Conservation (phyloP, 2,797 vertebrate species). For the Anguilla obscura region DNA sequence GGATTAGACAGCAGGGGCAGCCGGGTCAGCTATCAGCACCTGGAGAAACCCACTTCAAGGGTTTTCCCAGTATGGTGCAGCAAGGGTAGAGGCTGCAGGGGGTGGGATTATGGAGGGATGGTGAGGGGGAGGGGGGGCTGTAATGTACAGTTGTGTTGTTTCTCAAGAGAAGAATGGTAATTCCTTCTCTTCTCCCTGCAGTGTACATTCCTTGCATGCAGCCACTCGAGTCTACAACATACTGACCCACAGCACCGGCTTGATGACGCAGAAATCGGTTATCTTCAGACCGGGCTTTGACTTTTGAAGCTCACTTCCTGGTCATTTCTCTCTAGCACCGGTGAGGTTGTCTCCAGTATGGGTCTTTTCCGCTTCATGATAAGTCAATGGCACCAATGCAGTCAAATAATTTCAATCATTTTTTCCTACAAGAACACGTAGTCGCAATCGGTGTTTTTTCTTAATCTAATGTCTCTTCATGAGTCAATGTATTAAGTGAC, state of each 20-base stretch:
- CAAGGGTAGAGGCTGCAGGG: not conserved
- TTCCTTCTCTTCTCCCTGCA: not conserved
- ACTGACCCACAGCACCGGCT: not conserved
- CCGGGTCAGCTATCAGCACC: constrained; percentile 32
- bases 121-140: constrained; percentile 16
- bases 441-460: too few relatives aligned
- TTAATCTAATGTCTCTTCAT: too few relatives aligned
- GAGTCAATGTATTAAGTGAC: too few relatives aligned
- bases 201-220: not conserved
- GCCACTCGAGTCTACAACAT: not conserved
- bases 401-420: too few relatives aligned
- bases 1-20: constrained; percentile 44
- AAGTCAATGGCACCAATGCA: too few relatives aligned
- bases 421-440: too few relatives aligned
- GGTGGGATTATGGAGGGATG: constrained; percentile 19
- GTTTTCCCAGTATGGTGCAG: constrained; percentile 31
- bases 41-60: constrained; percentile 37
- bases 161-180: not conserved
- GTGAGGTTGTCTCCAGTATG: too few relatives aligned
- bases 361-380: too few relatives aligned
- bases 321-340: too few relatives aligned
- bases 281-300: not conserved
- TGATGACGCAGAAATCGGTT: too few relatives aligned
- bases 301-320: too few relatives aligned
- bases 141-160: not conserved